These are phyloP conservation scores for Pterostichus madidus DNA, from an alignment of 2,888 invertebrate species.

Conservation along the genomic window DNA sequence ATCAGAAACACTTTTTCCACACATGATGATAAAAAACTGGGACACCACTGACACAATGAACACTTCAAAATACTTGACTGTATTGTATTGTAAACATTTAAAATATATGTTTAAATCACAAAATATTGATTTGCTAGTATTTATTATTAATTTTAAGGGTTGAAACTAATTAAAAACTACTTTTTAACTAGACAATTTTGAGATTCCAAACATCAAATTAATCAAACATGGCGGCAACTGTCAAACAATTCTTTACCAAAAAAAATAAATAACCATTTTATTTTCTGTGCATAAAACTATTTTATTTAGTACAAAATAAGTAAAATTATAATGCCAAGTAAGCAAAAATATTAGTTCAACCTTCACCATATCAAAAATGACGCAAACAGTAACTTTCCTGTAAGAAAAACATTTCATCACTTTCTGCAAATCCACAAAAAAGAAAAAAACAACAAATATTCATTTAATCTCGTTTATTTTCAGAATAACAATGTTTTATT, in stretches of 20 bases:
- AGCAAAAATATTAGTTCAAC: neutral
- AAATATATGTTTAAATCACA: neutral
- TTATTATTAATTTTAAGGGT: neutral
- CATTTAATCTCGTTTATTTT: neutral
- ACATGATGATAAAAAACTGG: too few relatives aligned
- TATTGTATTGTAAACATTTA: conserved; percentile 3
- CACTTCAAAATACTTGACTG: too few relatives aligned
- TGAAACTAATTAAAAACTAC: conserved; percentile 16
- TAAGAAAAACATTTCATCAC: conserved; percentile 12
- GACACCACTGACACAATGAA: too few relatives aligned
- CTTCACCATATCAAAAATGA: conserved; percentile 34
- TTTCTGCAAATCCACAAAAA: neutral
- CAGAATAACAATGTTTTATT: conserved; percentile 43
- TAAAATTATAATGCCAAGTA: neutral
- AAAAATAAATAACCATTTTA: too few relatives aligned
- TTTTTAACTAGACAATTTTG: conserved; percentile 39
- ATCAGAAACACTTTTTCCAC: too few relatives aligned
- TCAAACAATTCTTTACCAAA: neutral
- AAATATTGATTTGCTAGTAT: neutral
- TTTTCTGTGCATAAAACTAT: too few relatives aligned
- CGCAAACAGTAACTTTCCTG: neutral
- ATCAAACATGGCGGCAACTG: neutral
- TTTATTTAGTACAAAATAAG: too few relatives aligned
- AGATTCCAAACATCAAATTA: conserved; percentile 53
- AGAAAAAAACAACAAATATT: neutral